A percentile compares a stretch with the other conserved stretches of the same genome.
Evolutionary conservation across 2,888 invertebrate species (phyloP).

Genomic region (Mycogona germanica): DNA sequence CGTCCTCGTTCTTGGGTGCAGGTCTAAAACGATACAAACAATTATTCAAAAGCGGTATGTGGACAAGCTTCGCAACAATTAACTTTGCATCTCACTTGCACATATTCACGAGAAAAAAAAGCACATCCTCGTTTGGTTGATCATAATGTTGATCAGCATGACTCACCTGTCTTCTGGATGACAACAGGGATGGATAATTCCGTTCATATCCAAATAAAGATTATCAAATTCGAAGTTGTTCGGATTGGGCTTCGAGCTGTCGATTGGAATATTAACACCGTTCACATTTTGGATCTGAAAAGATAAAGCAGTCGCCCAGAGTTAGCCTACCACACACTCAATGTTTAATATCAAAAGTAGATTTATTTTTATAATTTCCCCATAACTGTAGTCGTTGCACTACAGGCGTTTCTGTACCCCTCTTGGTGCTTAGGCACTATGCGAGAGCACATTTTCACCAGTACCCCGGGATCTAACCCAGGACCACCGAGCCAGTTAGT

Average conservation of each 20-base stretch:
- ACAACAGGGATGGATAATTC: slow-evolving; percentile 98
- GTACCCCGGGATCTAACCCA: no score
- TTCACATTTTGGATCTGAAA: slow-evolving; percentile 61
- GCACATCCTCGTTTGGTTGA: background rate
- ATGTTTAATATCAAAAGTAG: no score
- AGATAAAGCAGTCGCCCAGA: no score
- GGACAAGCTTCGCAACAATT: background rate
- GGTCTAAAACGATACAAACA: slow-evolving; percentile 42
- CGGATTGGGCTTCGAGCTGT: slow-evolving; percentile 80
- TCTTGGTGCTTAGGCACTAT: no score
- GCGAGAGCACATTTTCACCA: no score
- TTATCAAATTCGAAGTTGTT: slow-evolving; percentile 97
- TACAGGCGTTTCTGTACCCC: no score
- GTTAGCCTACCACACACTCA: no score
- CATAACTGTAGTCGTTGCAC: no score
- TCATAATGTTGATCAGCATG: background rate
- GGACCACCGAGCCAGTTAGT: no score
- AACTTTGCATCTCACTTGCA: background rate
- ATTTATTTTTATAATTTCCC: no score
- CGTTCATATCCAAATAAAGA: slow-evolving; percentile 98
- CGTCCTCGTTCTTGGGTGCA: slow-evolving; percentile 95
- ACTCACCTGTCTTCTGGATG: slow-evolving; percentile 87
- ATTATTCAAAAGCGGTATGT: background rate
- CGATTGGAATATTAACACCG: slow-evolving; percentile 61
- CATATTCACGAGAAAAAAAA: slow-evolving; percentile 4